A percentile compares a stretch with the other conserved stretches of the same genome.
phyloP scores from a whole-genome alignment of 2,888 invertebrate genomes.

The Galeopsomyia nigrocyanea region DNA sequence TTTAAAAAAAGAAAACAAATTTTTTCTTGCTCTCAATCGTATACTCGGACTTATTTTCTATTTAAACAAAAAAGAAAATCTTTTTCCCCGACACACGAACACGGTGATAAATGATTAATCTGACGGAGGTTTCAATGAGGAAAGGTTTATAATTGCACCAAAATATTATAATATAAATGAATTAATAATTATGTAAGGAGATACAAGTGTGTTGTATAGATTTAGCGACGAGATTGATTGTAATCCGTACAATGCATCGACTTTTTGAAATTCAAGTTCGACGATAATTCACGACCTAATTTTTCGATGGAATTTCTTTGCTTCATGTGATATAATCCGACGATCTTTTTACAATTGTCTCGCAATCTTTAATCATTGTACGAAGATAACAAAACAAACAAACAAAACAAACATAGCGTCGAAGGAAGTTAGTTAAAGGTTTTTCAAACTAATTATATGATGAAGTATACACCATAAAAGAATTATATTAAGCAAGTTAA shows the following conservation, averaged over 20 bases:
- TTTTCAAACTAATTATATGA: constrained; percentile 27
- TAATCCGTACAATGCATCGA: constrained; percentile 36
- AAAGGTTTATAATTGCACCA: constrained; percentile 45
- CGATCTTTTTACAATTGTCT: constrained; percentile 31
- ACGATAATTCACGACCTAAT: constrained; percentile 41
- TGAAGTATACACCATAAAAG: constrained; percentile 23
- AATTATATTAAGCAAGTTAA: constrained; percentile 22
- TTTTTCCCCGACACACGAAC: constrained; percentile 30
- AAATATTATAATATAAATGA: constrained; percentile 36
- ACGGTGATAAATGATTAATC: constrained; percentile 33
- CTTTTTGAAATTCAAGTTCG: constrained; percentile 38
- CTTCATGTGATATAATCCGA: constrained; percentile 32
- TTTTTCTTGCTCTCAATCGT: too few species aligned
- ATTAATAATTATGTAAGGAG: constrained; percentile 39
- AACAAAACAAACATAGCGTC: background rate
- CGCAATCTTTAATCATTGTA: background rate
- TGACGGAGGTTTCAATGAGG: constrained; percentile 15
- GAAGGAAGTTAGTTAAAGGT: constrained; percentile 8
- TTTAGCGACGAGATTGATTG: constrained; percentile 24
- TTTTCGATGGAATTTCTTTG: constrained; percentile 28
- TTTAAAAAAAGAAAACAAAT: background rate
- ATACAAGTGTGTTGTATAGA: constrained; percentile 42
- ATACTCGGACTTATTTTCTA: too few species aligned
- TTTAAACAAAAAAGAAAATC: background rate
- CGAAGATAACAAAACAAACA: constrained; percentile 7